Conservation (phyloP, 2,113 vertebrate species). For the Galeopterus variegatus region DNA sequence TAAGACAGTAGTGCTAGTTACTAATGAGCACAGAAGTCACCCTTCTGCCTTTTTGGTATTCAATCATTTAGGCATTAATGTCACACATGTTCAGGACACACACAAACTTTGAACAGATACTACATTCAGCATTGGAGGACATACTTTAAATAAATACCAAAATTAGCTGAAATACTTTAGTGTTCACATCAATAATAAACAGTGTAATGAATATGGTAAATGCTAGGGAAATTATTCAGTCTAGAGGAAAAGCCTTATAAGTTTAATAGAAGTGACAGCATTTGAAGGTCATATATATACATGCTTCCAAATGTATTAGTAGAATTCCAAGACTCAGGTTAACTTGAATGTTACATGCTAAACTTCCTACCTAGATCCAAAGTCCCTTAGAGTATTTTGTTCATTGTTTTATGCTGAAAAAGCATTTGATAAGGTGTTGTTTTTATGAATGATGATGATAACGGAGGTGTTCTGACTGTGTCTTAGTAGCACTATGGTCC, state of each 20-base stretch:
- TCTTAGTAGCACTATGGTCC: not conserved
- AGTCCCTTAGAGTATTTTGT: not conserved
- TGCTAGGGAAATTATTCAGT: not conserved
- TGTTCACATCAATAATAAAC: not conserved
- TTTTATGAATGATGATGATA: conserved; percentile 23
- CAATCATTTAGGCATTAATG: not conserved
- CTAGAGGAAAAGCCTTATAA: not conserved
- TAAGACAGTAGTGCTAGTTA: not conserved
- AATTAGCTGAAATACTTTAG: not conserved
- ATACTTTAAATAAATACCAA: not conserved
- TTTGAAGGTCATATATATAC: not conserved
- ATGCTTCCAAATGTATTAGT: not conserved
- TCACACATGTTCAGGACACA: not conserved
- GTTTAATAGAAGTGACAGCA: not conserved
- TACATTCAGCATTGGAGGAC: not conserved
- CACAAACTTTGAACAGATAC: not conserved
- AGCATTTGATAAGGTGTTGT: not conserved
- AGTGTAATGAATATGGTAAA: not conserved
- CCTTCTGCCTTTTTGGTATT: not conserved
- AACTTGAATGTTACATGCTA: not conserved
- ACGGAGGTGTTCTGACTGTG: not conserved
- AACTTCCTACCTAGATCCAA: not conserved
- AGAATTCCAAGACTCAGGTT: not conserved
- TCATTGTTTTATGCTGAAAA: not conserved
- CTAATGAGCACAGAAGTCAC: rapidly evolving